These are phyloP conservation scores for Leucoraja erinaceus DNA, from an alignment of 2,113 vertebrate species.

Conservation along the genomic window DNA sequence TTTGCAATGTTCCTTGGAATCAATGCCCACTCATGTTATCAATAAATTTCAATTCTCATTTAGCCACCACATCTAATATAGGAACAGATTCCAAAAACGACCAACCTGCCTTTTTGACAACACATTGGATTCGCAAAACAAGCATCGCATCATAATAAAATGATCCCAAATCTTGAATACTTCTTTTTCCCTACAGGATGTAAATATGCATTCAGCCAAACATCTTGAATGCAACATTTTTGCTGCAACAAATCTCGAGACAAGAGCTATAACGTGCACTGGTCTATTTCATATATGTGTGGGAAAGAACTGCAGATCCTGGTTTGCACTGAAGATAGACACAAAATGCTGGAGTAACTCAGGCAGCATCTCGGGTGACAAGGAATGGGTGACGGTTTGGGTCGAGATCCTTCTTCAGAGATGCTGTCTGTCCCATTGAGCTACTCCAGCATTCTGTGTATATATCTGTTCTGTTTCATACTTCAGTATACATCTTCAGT, in stretches of 20 bases:
- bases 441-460: too few species aligned
- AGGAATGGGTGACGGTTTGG: too few species aligned
- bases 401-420: too few species aligned
- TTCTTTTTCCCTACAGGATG: not conserved
- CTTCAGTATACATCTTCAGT: not conserved
- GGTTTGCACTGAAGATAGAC: too few species aligned
- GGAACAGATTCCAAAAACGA: not conserved
- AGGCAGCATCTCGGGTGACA: too few species aligned
- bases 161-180: not conserved
- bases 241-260: too few species aligned
- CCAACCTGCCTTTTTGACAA: not conserved
- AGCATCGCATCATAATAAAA: not conserved
- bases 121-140: not conserved
- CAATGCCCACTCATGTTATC: not conserved
- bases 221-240: not conserved
- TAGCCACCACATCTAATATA: not conserved
- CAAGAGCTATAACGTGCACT: not conserved
- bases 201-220: not conserved
- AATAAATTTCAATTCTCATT: not conserved
- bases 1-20: not conserved
- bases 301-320: too few species aligned
- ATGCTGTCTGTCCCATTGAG: too few species aligned
- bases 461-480: not conserved
- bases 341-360: too few species aligned
- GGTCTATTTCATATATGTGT: not conserved